Conservation (phyloP, 2,113 vertebrate genomes). For the Cyrtonyx montezumae region DNA sequence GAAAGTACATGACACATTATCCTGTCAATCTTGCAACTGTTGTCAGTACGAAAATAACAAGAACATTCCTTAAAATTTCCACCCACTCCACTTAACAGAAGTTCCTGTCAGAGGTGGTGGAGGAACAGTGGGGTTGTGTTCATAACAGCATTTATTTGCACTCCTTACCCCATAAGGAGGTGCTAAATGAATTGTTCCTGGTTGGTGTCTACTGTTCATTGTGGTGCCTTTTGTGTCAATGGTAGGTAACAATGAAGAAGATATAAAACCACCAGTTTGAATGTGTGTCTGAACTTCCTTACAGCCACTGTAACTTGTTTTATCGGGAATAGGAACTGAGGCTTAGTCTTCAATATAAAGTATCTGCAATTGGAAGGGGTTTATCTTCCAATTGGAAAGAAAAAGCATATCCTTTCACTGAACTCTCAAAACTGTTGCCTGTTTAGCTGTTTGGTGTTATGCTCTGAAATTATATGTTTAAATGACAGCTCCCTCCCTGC, state of each 20-base stretch:
- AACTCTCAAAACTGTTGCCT: not conserved
- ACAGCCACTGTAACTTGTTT: not conserved
- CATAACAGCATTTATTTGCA: not conserved
- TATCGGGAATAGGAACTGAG: not conserved
- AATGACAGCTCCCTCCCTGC: not conserved
- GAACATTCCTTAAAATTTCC: not conserved
- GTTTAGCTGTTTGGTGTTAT: not conserved
- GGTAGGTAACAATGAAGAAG: not conserved
- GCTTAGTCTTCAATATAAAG: not conserved
- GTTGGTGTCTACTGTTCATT: not conserved
- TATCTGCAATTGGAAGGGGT: not conserved
- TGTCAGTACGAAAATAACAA: not conserved
- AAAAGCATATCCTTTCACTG: not conserved
- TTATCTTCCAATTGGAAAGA: not conserved
- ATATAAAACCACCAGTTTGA: not conserved
- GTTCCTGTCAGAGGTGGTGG: not conserved
- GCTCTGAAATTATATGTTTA: not conserved
- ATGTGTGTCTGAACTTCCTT: not conserved
- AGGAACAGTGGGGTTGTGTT: conserved; percentile 13
- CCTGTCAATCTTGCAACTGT: not conserved
- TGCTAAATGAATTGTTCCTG: not conserved
- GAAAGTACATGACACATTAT: not conserved
- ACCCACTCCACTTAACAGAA: not conserved
- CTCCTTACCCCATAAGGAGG: not conserved
- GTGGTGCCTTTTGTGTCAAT: not conserved